Percentiles rank a stretch among this genome's conserved stretches.
These are phyloP conservation scores for Tachysurus fulvidraco DNA, from an alignment of 2,113 vertebrate species.

Conservation along the genomic window DNA sequence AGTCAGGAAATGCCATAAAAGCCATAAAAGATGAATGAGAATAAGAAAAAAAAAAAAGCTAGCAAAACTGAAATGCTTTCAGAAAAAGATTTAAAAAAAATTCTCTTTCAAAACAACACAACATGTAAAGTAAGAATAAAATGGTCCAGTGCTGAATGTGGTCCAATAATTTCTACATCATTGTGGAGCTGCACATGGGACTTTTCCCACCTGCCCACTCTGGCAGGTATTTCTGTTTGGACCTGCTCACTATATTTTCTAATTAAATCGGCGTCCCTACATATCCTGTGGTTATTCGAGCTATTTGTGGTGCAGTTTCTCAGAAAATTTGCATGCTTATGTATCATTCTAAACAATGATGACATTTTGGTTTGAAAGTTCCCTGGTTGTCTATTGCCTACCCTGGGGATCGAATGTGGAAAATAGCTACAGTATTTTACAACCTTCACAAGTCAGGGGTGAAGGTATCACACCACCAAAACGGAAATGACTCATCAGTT, in stretches of 20 bases:
- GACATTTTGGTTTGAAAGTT: neutral
- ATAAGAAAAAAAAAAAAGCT: neutral
- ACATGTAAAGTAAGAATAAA: neutral
- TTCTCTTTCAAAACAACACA: neutral
- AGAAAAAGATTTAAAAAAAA: neutral
- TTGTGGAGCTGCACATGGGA: neutral
- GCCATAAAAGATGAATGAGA: constrained; percentile 4
- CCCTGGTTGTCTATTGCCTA: too few species aligned
- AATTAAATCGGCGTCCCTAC: neutral
- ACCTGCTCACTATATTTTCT: neutral
- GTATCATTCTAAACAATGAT: neutral
- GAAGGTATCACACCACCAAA: neutral
- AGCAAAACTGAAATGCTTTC: neutral
- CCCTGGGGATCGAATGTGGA: too few species aligned
- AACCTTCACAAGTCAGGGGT: neutral
- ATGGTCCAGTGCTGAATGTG: neutral
- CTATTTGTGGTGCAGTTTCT: neutral
- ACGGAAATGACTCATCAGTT: neutral
- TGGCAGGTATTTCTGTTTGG: neutral
- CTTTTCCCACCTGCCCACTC: neutral
- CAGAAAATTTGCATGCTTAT: neutral
- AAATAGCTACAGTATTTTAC: neutral
- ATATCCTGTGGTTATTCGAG: neutral
- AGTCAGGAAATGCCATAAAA: constrained; percentile 20
- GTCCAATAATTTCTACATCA: neutral